Evolutionary conservation across 2,113 vertebrate genomes (phyloP).

Genomic region (Crypturellus undulatus): DNA sequence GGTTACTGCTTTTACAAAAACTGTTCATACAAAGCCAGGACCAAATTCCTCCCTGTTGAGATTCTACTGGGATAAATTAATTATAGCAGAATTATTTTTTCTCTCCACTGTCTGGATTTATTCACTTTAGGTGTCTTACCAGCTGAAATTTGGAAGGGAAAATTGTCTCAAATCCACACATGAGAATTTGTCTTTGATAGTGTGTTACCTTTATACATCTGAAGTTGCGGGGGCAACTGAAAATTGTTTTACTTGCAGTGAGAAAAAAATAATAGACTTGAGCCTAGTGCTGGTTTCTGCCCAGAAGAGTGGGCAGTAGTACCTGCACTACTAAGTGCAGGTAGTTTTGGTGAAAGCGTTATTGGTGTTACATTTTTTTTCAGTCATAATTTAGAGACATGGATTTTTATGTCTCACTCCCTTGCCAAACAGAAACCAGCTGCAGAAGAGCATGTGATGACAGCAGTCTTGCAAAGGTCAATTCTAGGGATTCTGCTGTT

Average conservation of each 20-base stretch:
- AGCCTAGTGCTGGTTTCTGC: background rate
- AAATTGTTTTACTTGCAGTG: background rate
- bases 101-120: background rate
- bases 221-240: background rate
- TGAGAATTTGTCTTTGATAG: background rate
- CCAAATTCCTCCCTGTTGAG: background rate
- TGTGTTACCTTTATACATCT: background rate
- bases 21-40: background rate
- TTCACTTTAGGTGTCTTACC: background rate
- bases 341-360: background rate
- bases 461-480: background rate
- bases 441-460: background rate
- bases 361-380: background rate
- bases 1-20: background rate
- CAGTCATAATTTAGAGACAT: background rate
- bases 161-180: background rate
- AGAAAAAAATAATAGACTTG: background rate
- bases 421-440: constrained; percentile 38
- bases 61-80: background rate
- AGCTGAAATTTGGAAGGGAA: background rate
- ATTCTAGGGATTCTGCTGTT: background rate
- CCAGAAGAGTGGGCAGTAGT: too few relatives aligned
- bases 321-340: too few relatives aligned
- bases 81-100: background rate
- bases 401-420: background rate